Evolutionary conservation across 64 coral and sea anemone genomes (phyloP), one percentile per base, ranked within the genome.

Genomic region (Anthopleura sola): DNA sequence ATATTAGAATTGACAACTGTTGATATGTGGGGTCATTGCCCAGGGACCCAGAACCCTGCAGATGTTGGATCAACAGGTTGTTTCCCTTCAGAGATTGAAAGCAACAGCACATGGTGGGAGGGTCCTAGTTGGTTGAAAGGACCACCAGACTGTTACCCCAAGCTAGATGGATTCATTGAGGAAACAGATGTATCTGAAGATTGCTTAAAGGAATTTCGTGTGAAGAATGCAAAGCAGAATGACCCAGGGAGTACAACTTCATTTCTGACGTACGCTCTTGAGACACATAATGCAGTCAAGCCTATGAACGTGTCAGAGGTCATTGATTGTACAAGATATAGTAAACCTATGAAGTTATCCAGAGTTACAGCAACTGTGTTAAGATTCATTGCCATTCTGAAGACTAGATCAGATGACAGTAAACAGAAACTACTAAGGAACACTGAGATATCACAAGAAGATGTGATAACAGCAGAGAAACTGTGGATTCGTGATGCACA

Each of bases 251-350:
- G 62, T 53, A 24, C 78, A 50, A 4, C 60, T 54, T 47, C 78
- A 82, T 10, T 51, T n/a, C 23, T 62, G 21, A 62, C 66, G 28
- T 26, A 21, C n/a, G n/a, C 60, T 6, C 26, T 69, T 69, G 33
- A 69, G 66, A 69, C 6, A 34, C 28, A 69, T 19, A 64, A 15
- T 9, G 2, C 47, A 49, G 1, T 26, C 36, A 77, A 83, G 82
- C 24, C 81, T 38, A 39, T 71, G 47, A 87, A 90, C 15, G 62
- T 93, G 40, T 82, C 84, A 28, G 64, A 93, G 55, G 38, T 81
- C 26, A 94, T 94, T 8, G 86, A 94, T 62, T 94, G 84, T 82
- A 68, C 85, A 90, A 78, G 49, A 26, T 84, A 79, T 38, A 94
- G 87, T 60, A 62, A 83, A 75, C 53, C 32, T 34, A 76, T 51